Evolutionary conservation across 2,113 vertebrate genomes (phyloP).

Genomic region (Sorex araneus): DNA sequence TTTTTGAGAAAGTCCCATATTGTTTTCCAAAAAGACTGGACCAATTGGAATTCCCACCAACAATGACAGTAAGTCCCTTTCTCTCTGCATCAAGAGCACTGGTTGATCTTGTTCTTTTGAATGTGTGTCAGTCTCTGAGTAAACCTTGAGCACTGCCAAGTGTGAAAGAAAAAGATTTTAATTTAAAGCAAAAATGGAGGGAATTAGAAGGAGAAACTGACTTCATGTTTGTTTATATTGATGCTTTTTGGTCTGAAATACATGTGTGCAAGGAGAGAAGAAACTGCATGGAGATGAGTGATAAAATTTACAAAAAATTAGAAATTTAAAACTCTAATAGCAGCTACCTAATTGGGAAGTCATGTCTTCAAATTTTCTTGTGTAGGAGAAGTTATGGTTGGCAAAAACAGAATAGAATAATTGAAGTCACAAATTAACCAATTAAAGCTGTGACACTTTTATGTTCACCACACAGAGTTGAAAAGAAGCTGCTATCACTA

Average conservation of each 20-base stretch:
- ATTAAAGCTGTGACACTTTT: constrained; percentile 18
- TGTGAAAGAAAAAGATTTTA: background rate
- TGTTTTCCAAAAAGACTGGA: no score
- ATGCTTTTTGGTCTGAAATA: background rate
- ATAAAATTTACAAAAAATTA: constrained; percentile 42
- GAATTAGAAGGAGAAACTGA: background rate
- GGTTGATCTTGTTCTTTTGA: no score
- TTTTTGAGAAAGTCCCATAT: no score
- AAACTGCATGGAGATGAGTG: background rate
- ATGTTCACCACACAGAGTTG: background rate
- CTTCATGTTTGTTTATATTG: background rate
- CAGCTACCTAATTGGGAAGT: background rate
- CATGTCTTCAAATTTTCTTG: constrained; percentile 20
- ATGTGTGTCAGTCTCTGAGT: no score
- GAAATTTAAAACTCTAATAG: background rate
- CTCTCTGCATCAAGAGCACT: no score
- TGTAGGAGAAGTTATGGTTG: background rate
- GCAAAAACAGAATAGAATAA: constrained; percentile 50
- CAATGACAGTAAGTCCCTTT: no score
- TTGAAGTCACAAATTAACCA: constrained; percentile 45
- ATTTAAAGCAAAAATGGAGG: background rate
- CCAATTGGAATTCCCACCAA: no score
- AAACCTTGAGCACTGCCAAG: no score
- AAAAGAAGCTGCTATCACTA: constrained; percentile 32
- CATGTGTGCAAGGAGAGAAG: background rate